Evolutionary conservation across 2,888 invertebrate genomes (phyloP), one percentile per base, ranked within the genome.

Genomic region (Tenthredo mesomela): DNA sequence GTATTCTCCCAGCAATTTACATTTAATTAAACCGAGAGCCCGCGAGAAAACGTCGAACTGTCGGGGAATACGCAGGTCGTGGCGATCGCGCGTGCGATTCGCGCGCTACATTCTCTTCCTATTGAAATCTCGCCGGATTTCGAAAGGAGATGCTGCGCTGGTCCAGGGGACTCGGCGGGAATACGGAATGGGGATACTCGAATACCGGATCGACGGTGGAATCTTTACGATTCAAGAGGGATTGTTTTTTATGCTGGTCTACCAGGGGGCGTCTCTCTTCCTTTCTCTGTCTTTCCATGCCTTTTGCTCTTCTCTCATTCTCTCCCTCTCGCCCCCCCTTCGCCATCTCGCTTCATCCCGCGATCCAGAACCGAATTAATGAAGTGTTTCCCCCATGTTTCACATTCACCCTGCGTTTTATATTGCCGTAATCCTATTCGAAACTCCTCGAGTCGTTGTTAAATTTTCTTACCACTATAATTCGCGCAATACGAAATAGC

Each of bases 21-120:
- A 92, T 93, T 93, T 92, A 92, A 93, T 93, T 92, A 92, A 93
- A 92, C 91, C 91, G 91, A 92, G 91, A 92, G 91, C 91, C 91
- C 80, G 61, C 54, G 77, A 54, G 61, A 80, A 58, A 58, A 80
- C 61, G 80, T 61, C 80, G 77, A 77, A 77, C 71, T n/a, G 50
- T 77, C 29, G 25, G 73, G 21, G 40, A 15, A 29, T 37, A 58
- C 40, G 65, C 82, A 43, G 40, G 61, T 65, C 40, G 40, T 54
- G 61, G 54, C 82, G 82, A 77, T 77, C 61, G 47, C 61, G 80
- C 80, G 43, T 58, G 61, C 82, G 82, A 82, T 82, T 67, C 67
- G 47, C 50, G 67, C 70, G 82, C 80, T 61, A 61, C 6, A 18
- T 80, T 80, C 33, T 80, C 47, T 25, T 18, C 50, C 43, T 82